Evolutionary conservation across 2,113 vertebrate genomes (phyloP).

Genomic region (Corydoras maculifer): DNA sequence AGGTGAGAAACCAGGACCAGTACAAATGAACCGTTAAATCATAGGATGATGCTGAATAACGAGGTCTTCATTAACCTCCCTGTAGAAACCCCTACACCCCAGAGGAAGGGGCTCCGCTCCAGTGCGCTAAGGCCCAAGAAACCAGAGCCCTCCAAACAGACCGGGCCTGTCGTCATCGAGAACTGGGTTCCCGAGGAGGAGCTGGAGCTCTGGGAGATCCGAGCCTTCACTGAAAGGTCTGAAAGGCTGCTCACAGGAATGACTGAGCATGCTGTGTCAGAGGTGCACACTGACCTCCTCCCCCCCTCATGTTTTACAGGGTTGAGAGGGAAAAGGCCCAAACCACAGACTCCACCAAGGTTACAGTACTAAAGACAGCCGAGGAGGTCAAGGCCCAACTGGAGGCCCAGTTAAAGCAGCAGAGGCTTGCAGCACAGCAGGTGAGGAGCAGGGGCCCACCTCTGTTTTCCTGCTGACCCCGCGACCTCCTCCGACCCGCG

Average conservation of each 20-base stretch:
- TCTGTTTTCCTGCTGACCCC: no score
- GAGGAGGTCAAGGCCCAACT: constrained; percentile 78
- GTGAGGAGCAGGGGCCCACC: constrained; percentile 50
- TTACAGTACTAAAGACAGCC: constrained; percentile 76
- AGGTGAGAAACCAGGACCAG: constrained; percentile 62
- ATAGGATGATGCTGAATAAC: no score
- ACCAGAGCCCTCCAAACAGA: constrained; percentile 92
- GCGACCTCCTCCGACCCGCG: no score
- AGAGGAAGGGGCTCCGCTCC: constrained; percentile 82
- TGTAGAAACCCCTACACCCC: constrained; percentile 88
- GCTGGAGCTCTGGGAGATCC: constrained; percentile 96
- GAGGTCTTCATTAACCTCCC: neutral
- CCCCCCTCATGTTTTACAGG: constrained; percentile 56
- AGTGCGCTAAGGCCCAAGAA: constrained; percentile 93
- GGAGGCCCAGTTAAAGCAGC: constrained; percentile 83
- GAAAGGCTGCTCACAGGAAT: neutral
- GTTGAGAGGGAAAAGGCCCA: constrained; percentile 94
- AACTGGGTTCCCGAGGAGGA: constrained; percentile 97
- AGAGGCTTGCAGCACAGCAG: constrained; percentile 80
- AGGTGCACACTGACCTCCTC: neutral
- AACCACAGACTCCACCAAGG: constrained; percentile 84
- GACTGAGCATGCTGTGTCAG: neutral
- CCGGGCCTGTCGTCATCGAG: constrained; percentile 94
- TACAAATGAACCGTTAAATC: no score
- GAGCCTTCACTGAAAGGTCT: constrained; percentile 96